Evolutionary conservation across 37 sponge, comb jelly and placozoan genomes (phyloP), one percentile per base, ranked within the genome.

Genomic region (Mnemiopsis leidyi): DNA sequence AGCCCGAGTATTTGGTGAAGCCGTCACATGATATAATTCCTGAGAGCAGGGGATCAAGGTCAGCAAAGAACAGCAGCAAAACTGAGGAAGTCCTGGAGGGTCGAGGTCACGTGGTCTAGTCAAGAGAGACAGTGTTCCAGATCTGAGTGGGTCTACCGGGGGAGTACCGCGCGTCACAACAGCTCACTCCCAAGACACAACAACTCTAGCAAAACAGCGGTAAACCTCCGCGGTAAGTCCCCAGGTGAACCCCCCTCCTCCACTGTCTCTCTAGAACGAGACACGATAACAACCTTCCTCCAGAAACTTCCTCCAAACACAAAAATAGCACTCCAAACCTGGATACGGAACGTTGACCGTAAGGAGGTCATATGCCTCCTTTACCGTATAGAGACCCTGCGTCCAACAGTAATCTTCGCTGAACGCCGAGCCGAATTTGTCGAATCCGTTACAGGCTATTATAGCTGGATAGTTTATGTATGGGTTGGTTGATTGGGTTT

Each of bases 11-110:
- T 79, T 79, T 79, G 33, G 35, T 79, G 21, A 79, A 79, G 23
- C 82, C 82, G 29, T 79, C 82, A 29, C 82, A 79, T 35, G 82
- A 79, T 23, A 79, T 79, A 79, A 79, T 79, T 34, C 82, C 82
- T 79, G 82, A 5, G n/a, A 71, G 75, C 30, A 71, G n/a, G 30
- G n/a, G 30, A n/a, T 29, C 75, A 71, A 28, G 25, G 30, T n/a
- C 75, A 71, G 30, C 30, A 18, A 71, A 71, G 30, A n/a, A 18
- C 26, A 29, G 30, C 26, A 71, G 75, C n/a, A 28, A 28, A 71
- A 5, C n/a, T 5, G 75, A 18, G 75, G 68, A 20, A 20, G n/a
- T n/a, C 30, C 30, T 18, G 75, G 75, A 25, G n/a, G 75, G 20
- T 71, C 3, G n/a, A 18, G n/a, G 75, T n/a, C 20, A 5, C 20